phyloP scores from a whole-genome alignment of 2,113 vertebrate genomes.

The Tragulus kanchil region DNA sequence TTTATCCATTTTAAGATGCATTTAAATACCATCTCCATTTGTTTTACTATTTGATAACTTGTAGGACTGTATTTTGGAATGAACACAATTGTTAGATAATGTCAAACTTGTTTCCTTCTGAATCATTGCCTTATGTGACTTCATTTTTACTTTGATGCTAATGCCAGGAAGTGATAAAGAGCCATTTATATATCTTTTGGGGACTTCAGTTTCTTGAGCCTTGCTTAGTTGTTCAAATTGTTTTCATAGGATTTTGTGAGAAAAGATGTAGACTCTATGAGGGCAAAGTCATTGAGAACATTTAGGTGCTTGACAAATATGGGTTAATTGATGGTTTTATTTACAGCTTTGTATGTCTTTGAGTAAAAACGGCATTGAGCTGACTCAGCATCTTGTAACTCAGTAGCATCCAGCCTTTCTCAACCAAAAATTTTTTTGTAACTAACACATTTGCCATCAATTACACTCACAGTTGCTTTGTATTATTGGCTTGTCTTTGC shows the following conservation, averaged over 20 bases:
- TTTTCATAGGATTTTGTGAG: conserved; percentile 14
- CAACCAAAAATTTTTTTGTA: not conserved
- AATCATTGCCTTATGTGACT: not conserved
- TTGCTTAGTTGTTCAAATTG: not conserved
- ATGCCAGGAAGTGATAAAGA: not conserved
- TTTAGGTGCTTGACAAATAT: not conserved
- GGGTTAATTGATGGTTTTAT: not conserved
- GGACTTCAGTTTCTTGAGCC: not conserved
- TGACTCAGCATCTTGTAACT: not conserved
- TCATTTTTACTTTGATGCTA: not conserved
- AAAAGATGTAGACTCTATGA: not conserved
- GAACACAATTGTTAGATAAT: not conserved
- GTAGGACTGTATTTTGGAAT: not conserved
- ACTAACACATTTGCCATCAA: not conserved
- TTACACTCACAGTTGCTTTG: not conserved
- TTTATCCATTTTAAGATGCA: not conserved
- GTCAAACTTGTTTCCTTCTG: not conserved
- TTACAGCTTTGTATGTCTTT: not conserved
- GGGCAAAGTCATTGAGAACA: not conserved
- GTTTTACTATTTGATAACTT: conserved; percentile 4
- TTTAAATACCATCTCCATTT: not conserved
- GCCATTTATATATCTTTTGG: not conserved
- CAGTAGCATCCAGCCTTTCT: not conserved
- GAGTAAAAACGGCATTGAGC: not conserved
- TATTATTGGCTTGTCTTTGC: conserved; percentile 13